Evolutionary conservation across 2,797 vertebrate genomes (phyloP).

Genomic region (Buphagus erythrorhynchus): DNA sequence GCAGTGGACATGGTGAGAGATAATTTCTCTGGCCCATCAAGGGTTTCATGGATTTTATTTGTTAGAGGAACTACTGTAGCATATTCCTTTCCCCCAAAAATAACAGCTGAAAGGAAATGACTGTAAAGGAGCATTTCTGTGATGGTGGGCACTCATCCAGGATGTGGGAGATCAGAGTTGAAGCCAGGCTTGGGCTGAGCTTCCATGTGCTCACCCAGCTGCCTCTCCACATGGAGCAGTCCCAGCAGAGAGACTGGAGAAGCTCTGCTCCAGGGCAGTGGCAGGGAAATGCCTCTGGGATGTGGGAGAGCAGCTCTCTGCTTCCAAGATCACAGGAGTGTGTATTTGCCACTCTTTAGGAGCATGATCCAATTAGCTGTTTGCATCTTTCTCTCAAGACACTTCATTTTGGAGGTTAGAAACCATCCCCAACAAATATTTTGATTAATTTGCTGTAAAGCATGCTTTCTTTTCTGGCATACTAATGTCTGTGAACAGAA

Average conservation of each 20-base stretch:
- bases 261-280: neutral
- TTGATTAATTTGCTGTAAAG: neutral
- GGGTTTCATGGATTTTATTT: neutral
- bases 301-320: neutral
- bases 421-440: neutral
- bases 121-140: slow-evolving; percentile 2
- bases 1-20: neutral
- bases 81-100: neutral
- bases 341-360: neutral
- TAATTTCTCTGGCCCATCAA: neutral
- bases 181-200: slow-evolving; percentile 11
- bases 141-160: neutral
- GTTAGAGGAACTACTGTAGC: neutral
- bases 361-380: neutral
- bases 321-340: neutral
- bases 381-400: neutral
- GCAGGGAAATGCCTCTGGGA: neutral
- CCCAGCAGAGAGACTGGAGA: neutral
- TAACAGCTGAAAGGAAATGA: neutral
- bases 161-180: neutral
- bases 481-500: neutral
- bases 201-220: neutral
- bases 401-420: neutral
- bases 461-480: neutral
- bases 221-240: neutral